Conservation (phyloP, 35 echinoderm and acorn worm species). For the Lytechinus pictus region DNA sequence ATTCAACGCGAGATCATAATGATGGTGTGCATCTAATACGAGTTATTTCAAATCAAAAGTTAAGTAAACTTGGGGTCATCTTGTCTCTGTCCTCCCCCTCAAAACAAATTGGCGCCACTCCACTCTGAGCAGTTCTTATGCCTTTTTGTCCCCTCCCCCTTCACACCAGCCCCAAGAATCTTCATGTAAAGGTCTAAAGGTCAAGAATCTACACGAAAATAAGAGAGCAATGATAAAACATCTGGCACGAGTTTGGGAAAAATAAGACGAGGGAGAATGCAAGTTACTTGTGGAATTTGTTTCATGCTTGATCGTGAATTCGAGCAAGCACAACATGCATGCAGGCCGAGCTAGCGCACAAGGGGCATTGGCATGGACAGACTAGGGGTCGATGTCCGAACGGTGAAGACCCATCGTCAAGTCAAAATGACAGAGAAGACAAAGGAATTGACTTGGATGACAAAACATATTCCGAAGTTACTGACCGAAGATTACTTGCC, state of each 20-base stretch:
- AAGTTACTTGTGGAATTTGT: not conserved
- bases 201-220: not conserved
- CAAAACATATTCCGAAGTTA: not conserved
- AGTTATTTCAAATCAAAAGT: too few species aligned
- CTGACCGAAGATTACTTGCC: not conserved
- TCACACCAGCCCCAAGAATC: not conserved
- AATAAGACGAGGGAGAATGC: not conserved
- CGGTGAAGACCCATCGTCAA: not conserved
- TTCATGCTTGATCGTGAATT: not conserved
- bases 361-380: not conserved
- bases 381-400: not conserved
- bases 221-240: not conserved
- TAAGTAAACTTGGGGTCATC: too few species aligned
- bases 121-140: too few species aligned
- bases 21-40: too few species aligned
- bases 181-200: too few species aligned
- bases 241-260: not conserved
- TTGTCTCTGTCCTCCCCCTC: too few species aligned
- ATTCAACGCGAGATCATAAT: too few species aligned
- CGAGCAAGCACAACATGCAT: not conserved
- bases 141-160: not conserved
- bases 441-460: not conserved
- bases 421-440: not conserved
- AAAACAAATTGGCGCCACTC: too few species aligned
- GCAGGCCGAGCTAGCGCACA: not conserved